phyloP scores from a whole-genome alignment of 2,113 vertebrate species.

The Atlantisia rogersi region DNA sequence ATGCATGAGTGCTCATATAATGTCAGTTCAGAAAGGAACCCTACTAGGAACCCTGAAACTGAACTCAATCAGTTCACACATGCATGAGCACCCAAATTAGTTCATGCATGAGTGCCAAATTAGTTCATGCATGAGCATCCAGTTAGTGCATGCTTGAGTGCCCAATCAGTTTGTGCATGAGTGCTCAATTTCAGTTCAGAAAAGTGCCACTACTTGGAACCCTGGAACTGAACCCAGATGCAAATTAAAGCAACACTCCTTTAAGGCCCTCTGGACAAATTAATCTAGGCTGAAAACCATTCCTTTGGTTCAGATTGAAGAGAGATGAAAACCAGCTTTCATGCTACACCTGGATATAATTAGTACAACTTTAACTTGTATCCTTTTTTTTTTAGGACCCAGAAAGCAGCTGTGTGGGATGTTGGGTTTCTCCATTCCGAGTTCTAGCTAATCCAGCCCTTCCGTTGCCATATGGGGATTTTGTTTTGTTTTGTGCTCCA shows the following conservation, averaged over 20 bases:
- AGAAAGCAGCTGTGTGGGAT: not conserved
- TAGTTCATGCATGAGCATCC: rapidly evolving
- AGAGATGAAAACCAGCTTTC: not conserved
- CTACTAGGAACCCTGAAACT: no score
- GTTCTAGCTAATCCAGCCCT: not conserved
- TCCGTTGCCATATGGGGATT: not conserved
- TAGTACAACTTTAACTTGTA: not conserved
- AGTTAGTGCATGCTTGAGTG: not conserved
- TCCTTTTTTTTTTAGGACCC: not conserved
- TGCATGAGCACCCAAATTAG: not conserved
- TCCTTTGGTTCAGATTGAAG: not conserved
- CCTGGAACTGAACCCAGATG: not conserved
- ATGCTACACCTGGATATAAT: not conserved
- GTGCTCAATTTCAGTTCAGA: not conserved
- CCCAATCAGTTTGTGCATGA: not conserved
- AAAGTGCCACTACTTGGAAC: not conserved
- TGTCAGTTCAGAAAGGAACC: no score
- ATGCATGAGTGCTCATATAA: not conserved
- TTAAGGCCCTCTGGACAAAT: not conserved
- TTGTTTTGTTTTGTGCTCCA: not conserved
- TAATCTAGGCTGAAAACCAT: not conserved
- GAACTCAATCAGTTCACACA: no score
- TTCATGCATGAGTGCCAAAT: not conserved
- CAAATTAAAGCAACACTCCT: not conserved
- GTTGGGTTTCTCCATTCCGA: not conserved